Conservation (phyloP, 2,113 vertebrate genomes). For the Dascyllus trimaculatus region DNA sequence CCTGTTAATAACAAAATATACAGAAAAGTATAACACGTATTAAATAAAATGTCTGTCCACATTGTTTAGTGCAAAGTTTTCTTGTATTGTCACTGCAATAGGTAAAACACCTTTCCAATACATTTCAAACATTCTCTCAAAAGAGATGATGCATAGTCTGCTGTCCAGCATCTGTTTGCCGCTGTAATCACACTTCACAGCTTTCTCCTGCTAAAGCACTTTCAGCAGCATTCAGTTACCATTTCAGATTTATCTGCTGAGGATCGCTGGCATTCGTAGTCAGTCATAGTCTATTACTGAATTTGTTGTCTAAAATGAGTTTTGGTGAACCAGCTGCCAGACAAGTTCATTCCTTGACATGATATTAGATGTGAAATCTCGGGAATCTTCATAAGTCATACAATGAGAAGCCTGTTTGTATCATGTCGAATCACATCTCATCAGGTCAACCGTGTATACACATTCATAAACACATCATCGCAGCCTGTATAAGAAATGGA, state of each 20-base stretch:
- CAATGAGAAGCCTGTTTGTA: background rate
- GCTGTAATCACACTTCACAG: constrained; percentile 15
- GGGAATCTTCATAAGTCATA: too few species aligned
- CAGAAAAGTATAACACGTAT: too few species aligned
- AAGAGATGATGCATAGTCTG: background rate
- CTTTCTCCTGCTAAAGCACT: background rate
- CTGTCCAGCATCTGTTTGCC: constrained; percentile 2
- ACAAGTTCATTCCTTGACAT: background rate
- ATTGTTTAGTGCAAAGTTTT: background rate
- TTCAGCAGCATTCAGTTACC: background rate
- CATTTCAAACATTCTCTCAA: background rate
- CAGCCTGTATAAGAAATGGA: background rate
- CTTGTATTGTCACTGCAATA: background rate
- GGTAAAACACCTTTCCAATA: background rate
- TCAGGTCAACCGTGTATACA: background rate
- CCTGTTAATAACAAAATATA: too few species aligned
- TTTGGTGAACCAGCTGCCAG: background rate
- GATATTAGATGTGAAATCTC: background rate
- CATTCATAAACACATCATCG: background rate
- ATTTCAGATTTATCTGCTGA: constrained; percentile 10
- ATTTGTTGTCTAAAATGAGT: background rate
- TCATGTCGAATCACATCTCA: background rate
- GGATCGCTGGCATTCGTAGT: background rate
- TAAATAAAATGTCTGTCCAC: background rate
- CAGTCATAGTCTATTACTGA: background rate